Evolutionary conservation across 2,113 vertebrate genomes (phyloP).

Genomic region (Struthidea cinerea): DNA sequence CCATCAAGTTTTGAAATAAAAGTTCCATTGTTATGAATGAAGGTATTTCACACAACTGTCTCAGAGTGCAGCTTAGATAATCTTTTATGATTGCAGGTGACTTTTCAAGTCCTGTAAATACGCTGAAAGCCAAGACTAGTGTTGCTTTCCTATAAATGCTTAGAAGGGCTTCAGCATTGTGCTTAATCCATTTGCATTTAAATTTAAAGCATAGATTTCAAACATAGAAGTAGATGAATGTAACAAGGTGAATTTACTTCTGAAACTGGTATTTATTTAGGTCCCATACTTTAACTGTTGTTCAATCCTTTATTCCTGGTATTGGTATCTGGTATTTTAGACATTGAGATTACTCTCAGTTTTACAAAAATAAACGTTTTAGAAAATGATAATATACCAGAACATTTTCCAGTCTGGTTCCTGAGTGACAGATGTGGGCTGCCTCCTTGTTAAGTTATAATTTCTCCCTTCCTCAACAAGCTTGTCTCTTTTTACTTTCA

Average conservation of each 20-base stretch:
- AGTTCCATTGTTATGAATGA: background rate
- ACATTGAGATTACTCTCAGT: background rate
- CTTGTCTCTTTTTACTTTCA: background rate
- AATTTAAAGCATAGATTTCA: background rate
- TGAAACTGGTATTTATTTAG: background rate
- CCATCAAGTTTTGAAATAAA: background rate
- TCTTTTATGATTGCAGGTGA: background rate
- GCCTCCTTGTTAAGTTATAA: background rate
- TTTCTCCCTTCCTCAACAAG: background rate
- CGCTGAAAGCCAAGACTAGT: background rate
- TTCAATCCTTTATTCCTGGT: background rate
- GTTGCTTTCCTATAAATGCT: background rate
- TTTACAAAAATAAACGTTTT: constrained; percentile 4
- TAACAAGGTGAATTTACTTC: background rate
- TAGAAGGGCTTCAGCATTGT: background rate
- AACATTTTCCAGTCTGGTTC: constrained; percentile 7
- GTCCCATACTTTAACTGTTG: background rate
- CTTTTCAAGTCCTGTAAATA: background rate
- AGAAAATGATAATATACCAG: background rate
- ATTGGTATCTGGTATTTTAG: background rate
- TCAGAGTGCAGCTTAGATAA: background rate
- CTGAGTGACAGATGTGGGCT: background rate
- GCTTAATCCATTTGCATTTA: background rate
- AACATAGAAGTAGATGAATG: background rate
- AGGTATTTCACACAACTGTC: background rate